Evolutionary conservation across 64 coral and sea anemone genomes (phyloP).

Genomic region (Montipora foliosa): DNA sequence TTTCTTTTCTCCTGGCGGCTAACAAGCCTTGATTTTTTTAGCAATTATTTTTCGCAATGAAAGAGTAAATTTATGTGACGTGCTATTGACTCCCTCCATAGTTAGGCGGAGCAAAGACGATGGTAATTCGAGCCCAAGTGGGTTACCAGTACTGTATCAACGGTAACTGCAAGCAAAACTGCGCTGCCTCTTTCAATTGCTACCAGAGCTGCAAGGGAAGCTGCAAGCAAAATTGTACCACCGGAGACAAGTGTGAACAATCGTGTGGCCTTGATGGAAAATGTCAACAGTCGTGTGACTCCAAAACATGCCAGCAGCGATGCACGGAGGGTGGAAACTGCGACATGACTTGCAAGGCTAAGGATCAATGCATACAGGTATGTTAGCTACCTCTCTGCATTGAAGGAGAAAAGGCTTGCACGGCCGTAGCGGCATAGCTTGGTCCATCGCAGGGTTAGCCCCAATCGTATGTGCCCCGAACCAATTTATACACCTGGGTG

Average conservation of each 20-base stretch:
- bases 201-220: constrained; percentile 6
- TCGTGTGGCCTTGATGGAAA: constrained; percentile 9
- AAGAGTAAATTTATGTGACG: no score
- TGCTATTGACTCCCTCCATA: not conserved
- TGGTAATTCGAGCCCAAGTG: constrained; percentile 23
- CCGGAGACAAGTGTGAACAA: not conserved
- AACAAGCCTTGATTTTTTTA: no score
- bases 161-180: constrained; percentile 35
- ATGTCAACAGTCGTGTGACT: not conserved
- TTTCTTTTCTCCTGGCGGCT: no score
- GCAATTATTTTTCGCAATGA: no score
- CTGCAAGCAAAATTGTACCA: not conserved
- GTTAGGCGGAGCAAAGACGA: constrained; percentile 1
- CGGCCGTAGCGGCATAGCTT: no score
- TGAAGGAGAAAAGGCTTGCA: no score
- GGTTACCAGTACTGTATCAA: not conserved
- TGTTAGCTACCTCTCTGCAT: not conserved
- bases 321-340: constrained; percentile 29
- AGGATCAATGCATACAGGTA: constrained; percentile 40
- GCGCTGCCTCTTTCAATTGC: constrained; percentile 5
- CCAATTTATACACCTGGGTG: no score
- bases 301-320: not conserved
- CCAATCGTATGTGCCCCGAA: no score
- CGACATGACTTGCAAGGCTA: constrained; percentile 73
- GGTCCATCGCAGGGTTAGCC: no score